These are phyloP conservation scores for Hydrozoanthus tunicans DNA, from an alignment of 64 coral and sea anemone genomes.

Conservation along the genomic window DNA sequence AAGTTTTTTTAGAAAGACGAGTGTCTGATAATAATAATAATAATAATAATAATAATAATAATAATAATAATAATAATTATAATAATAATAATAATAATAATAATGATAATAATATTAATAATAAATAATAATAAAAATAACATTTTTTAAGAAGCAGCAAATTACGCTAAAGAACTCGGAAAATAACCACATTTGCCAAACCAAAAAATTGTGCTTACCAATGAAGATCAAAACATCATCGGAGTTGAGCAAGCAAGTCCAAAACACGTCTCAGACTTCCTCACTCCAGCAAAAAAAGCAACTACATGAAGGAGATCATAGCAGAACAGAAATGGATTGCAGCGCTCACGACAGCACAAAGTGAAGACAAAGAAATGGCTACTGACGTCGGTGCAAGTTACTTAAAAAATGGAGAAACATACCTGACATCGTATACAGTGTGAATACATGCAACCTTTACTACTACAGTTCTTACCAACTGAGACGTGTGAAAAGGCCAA, in stretches of 20 bases:
- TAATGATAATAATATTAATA: no score
- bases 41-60: no score
- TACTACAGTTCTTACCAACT: conserved; percentile 33
- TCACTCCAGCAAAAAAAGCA: background rate
- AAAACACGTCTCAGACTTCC: background rate
- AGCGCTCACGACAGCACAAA: conserved; percentile 6
- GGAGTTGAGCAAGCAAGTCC: background rate
- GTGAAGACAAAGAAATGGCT: conserved; percentile 24
- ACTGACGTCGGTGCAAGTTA: background rate
- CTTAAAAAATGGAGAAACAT: conserved; percentile 44
- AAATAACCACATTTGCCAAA: background rate
- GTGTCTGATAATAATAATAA: no score
- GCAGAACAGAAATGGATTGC: conserved; percentile 8
- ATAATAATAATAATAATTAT: no score
- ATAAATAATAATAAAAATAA: no score
- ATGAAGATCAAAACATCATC: background rate
- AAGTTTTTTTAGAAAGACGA: no score
- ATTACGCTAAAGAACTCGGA: background rate
- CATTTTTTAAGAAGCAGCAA: background rate
- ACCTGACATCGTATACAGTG: conserved; percentile 22
- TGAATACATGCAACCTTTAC: conserved; percentile 9
- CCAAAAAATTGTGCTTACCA: background rate
- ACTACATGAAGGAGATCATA: background rate
- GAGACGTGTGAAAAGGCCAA: conserved; percentile 30
- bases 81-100: no score